Evolutionary conservation across 2,797 vertebrate genomes (phyloP), one percentile per base, ranked within the genome.

Genomic region (Trachops cirrhosus): DNA sequence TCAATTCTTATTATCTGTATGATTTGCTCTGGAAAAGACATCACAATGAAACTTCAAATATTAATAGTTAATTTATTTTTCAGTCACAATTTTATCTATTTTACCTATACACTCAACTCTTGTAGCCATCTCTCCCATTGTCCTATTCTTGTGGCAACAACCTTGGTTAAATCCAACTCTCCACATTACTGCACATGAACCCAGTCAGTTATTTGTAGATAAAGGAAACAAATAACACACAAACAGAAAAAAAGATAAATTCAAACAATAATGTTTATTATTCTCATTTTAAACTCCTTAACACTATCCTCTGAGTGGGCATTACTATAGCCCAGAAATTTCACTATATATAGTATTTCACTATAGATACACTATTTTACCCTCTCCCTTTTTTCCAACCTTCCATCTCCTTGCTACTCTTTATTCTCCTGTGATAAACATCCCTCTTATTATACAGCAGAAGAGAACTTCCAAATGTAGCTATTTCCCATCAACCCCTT

Each of bases 231-330:
- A 74, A 14, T 22, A 57, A 54, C 34, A 79, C 4, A 59, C 18
- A 68, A 50, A 67, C n/a, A 24, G 22, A 39, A 59, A 83, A 59
- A 64, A 71, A 37, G 11, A 68, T 34, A 68, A 93, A 57, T 5
- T 71, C 29, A 82, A 67, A 79, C 1, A 50, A 22, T 41, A 88
- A 18, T 52, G 6, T 34, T 48, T 0, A 32, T 18, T 85, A 7
- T 91, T 95, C 11, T 91, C 24, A 59, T 75, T 91, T 77, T 22
- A 79, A 86, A 77, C 46, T 92, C 22, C 26, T 88, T 79, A 74
- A 62, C 32, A 64, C 4, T 85, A 0, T 75, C 16, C 5, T 83
- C 62, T 34, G 52, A 84, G 39, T 84, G 19, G 37, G 3, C 26
- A 34, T 57, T 67, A n/a, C 44, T 52, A 21, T 29, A 97, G 7